phyloP scores from a whole-genome alignment of 1,140 invertebrate species.

The Drosophila funebris region DNA sequence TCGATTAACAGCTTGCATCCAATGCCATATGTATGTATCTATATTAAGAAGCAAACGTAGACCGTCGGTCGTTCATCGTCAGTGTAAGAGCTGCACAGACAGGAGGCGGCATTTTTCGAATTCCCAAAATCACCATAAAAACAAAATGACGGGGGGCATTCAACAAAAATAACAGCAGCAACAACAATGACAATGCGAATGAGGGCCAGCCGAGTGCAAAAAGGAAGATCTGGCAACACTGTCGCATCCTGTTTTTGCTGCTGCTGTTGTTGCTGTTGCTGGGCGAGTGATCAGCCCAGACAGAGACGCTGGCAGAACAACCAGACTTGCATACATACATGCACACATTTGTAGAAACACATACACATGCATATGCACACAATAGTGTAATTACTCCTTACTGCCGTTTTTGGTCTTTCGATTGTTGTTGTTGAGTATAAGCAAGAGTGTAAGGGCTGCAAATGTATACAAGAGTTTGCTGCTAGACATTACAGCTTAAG shows the following conservation, averaged over 20 bases:
- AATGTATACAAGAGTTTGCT: not conserved
- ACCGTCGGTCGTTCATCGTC: constrained; percentile 15
- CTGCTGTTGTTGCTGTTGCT: constrained; percentile 8
- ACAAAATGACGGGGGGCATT: constrained; percentile 39
- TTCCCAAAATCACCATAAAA: constrained; percentile 71
- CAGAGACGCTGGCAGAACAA: not conserved
- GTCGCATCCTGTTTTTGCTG: constrained; percentile 21
- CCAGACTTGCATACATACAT: not conserved
- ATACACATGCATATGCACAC: not conserved
- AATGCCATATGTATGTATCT: constrained; percentile 23
- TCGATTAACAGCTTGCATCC: constrained; percentile 42
- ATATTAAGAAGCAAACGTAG: constrained; percentile 17
- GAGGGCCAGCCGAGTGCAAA: not conserved
- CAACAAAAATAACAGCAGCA: constrained; percentile 33
- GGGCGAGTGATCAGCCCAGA: constrained; percentile 10
- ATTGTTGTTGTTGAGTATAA: not conserved
- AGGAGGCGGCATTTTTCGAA: constrained; percentile 71
- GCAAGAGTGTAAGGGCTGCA: too few relatives aligned
- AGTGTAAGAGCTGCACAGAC: constrained; percentile 17
- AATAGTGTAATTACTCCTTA: constrained; percentile 11
- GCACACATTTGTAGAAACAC: constrained; percentile 7
- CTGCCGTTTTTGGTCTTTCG: constrained; percentile 1
- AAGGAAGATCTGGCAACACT: constrained; percentile 33
- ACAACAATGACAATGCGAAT: constrained; percentile 28
- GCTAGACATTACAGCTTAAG: too few relatives aligned